Percentiles rank a stretch among this genome's conserved stretches.
Evolutionary conservation across 2,888 invertebrate species (phyloP).

Genomic region (Stramonita haemastoma): DNA sequence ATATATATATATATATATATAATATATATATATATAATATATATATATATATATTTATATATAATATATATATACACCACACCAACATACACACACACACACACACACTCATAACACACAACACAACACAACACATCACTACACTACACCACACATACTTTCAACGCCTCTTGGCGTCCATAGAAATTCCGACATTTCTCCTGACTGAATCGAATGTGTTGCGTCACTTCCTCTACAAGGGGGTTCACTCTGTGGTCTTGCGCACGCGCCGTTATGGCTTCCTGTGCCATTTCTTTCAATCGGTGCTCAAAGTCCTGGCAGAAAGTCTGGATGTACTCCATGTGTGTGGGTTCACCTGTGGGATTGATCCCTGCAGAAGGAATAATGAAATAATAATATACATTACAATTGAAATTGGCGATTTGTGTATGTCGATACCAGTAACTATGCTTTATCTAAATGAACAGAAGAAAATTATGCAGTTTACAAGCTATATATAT

Average conservation of each 20-base stretch:
- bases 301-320: conserved; percentile 84
- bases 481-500: too few relatives aligned
- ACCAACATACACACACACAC: too few relatives aligned
- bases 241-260: conserved; percentile 80
- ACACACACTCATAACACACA: too few relatives aligned
- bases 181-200: conserved; percentile 69
- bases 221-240: conserved; percentile 84
- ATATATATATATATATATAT: too few relatives aligned
- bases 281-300: conserved; percentile 84
- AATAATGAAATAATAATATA: background rate
- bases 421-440: too few relatives aligned
- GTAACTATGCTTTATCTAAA: too few relatives aligned
- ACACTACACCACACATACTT: conserved; percentile 52
- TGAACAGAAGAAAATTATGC: too few relatives aligned
- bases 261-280: conserved; percentile 64
- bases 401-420: too few relatives aligned
- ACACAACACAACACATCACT: too few relatives aligned
- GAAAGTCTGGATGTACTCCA: conserved; percentile 83
- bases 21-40: too few relatives aligned
- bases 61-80: too few relatives aligned
- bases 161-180: conserved; percentile 66
- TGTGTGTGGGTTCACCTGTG: conserved; percentile 80
- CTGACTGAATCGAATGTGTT: conserved; percentile 71
- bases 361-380: conserved; percentile 78
- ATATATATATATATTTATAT: too few relatives aligned